Evolutionary conservation across 2,797 vertebrate species (phyloP).

Genomic region (Melanotaenia nigrans): DNA sequence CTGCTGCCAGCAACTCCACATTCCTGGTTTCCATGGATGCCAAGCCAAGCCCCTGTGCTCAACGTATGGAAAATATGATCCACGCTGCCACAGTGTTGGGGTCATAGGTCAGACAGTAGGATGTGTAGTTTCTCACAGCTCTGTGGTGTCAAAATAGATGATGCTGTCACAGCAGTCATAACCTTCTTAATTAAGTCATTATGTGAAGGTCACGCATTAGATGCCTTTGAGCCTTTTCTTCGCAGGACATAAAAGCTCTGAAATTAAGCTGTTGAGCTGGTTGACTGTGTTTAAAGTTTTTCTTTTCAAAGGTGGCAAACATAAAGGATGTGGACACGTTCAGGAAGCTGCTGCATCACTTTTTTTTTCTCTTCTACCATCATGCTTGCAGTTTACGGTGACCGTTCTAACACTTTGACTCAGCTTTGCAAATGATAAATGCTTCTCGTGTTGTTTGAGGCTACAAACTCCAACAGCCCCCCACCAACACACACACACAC

Average conservation of each 20-base stretch:
- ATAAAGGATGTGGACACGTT: conserved; percentile 47
- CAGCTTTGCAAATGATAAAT: conserved; percentile 19
- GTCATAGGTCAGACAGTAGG: conserved; percentile 77
- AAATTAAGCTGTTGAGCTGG: conserved; percentile 10
- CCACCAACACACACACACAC: no score
- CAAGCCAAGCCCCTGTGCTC: conserved; percentile 50
- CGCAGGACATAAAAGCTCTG: not conserved
- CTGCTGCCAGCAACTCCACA: conserved; percentile 77
- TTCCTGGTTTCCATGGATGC: conserved; percentile 75
- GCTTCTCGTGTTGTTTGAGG: conserved; percentile 29
- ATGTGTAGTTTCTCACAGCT: conserved; percentile 40
- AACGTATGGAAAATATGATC: conserved; percentile 72
- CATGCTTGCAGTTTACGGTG: conserved; percentile 27
- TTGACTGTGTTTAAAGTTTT: conserved; percentile 26
- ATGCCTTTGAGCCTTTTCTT: conserved; percentile 17
- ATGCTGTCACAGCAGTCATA: conserved; percentile 7
- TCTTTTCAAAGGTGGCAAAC: conserved; percentile 24
- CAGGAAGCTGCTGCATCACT: conserved; percentile 48
- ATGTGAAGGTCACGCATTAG: conserved; percentile 13
- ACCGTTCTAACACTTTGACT: conserved; percentile 5
- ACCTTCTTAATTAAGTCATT: not conserved
- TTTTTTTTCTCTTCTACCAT: conserved; percentile 18
- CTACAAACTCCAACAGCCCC: conserved; percentile 17
- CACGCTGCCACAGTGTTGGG: conserved; percentile 47
- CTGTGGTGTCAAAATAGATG: conserved; percentile 8